Percentiles rank a stretch among this genome's conserved stretches.
Evolutionary conservation across 2,888 invertebrate genomes (phyloP).

Genomic region (Cremastinae sp.): DNA sequence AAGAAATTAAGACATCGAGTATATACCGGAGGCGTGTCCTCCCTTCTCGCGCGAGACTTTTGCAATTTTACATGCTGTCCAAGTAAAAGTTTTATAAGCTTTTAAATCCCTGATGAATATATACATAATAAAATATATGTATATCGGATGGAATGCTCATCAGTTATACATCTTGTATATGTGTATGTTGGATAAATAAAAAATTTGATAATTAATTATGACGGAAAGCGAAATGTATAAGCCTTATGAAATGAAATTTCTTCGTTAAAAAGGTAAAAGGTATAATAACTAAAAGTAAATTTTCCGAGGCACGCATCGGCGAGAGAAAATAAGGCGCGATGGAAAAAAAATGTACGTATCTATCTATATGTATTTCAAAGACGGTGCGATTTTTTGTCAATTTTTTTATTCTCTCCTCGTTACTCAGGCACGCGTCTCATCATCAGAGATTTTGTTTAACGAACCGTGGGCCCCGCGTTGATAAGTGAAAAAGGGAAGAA

Average conservation of each 20-base stretch:
- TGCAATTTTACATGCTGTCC: too few relatives aligned
- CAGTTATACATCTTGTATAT: too few relatives aligned
- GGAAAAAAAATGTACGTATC: slow-evolving; percentile 2
- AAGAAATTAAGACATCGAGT: slow-evolving; percentile 42
- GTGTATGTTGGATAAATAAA: too few relatives aligned
- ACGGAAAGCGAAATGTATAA: too few relatives aligned
- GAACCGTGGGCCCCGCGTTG: slow-evolving; percentile 46
- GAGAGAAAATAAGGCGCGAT: too few relatives aligned
- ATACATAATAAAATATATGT: not conserved
- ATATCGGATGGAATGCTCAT: not conserved
- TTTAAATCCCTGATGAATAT: too few relatives aligned
- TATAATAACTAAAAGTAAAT: too few relatives aligned
- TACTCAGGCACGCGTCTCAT: slow-evolving; percentile 1
- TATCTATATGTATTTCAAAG: not conserved
- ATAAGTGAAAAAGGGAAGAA: slow-evolving; percentile 23
- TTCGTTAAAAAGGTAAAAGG: too few relatives aligned
- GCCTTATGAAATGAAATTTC: too few relatives aligned
- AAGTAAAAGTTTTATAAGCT: too few relatives aligned
- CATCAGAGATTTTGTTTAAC: slow-evolving; percentile 29
- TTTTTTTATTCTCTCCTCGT: slow-evolving; percentile 16
- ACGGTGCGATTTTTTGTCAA: slow-evolving; percentile 25
- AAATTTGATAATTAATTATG: too few relatives aligned
- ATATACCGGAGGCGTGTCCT: not conserved
- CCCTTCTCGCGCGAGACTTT: slow-evolving; percentile 48
- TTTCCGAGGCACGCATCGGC: too few relatives aligned